Conservation (phyloP, 2,797 vertebrate genomes). For the Oryzias dopingdopingensis region DNA sequence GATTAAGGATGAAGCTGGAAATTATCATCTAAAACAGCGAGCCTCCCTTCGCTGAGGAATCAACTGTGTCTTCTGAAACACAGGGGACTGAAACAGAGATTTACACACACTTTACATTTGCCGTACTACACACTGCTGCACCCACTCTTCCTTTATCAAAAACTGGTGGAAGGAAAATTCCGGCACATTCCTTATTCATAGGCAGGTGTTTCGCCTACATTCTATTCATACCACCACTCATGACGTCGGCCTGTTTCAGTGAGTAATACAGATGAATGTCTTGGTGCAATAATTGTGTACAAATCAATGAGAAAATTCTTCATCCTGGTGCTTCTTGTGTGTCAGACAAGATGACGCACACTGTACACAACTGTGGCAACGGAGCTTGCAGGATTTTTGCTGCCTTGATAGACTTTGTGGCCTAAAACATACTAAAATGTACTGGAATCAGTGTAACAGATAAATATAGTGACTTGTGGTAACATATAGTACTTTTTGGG, state of each 20-base stretch:
- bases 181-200: constrained; percentile 71
- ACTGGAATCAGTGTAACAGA: too few relatives aligned
- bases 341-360: constrained; percentile 23
- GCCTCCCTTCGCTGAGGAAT: constrained; percentile 50
- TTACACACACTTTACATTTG: constrained; percentile 23
- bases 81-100: constrained; percentile 31
- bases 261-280: constrained; percentile 66
- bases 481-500: too few relatives aligned
- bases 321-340: constrained; percentile 21
- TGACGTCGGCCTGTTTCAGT: constrained; percentile 63
- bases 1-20: constrained; percentile 39
- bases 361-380: constrained; percentile 37
- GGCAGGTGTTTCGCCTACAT: constrained; percentile 58
- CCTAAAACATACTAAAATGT: too few relatives aligned
- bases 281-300: constrained; percentile 35
- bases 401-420: constrained; percentile 7
- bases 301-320: constrained; percentile 34
- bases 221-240: constrained; percentile 55
- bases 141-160: constrained; percentile 58
- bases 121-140: constrained; percentile 53
- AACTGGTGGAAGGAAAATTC: constrained; percentile 63
- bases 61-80: constrained; percentile 57
- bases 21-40: constrained; percentile 46
- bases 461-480: too few relatives aligned
- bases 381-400: constrained; percentile 28